Evolutionary conservation across 2,797 vertebrate species (phyloP).

Genomic region (Pipistrellus pygmaeus): DNA sequence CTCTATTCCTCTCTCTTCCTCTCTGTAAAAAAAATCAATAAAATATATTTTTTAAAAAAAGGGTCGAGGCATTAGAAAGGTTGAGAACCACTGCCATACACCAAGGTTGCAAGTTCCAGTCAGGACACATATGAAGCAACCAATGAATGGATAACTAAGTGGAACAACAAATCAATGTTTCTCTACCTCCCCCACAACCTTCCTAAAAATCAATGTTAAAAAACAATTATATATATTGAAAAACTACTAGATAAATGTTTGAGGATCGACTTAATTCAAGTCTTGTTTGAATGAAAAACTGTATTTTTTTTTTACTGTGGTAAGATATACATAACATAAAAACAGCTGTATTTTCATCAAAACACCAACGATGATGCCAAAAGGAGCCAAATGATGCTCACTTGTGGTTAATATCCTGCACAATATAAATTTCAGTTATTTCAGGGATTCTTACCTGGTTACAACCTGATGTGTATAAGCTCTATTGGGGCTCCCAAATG

Average conservation of each 20-base stretch:
- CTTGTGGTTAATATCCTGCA: not conserved
- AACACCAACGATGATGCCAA: not conserved
- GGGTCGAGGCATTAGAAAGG: no score
- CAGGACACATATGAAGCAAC: not conserved
- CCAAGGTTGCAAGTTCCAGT: not conserved
- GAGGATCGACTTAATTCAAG: not conserved
- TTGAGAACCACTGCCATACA: not conserved
- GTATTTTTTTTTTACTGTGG: not conserved
- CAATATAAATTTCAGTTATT: not conserved
- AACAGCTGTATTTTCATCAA: not conserved
- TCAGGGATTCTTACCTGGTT: slow-evolving; percentile 91
- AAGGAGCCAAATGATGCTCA: not conserved
- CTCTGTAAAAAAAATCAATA: no score
- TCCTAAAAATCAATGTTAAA: not conserved
- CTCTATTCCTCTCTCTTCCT: no score
- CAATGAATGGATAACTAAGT: not conserved
- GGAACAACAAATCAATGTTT: not conserved
- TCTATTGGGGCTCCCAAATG: slow-evolving; percentile 98
- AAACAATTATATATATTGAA: not conserved
- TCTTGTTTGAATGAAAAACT: not conserved
- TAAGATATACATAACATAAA: not conserved
- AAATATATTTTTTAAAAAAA: no score
- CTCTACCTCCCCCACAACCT: not conserved
- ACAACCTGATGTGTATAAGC: slow-evolving; percentile 98
- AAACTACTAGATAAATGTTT: slow-evolving; percentile 30